Evolutionary conservation across 2,113 vertebrate species (phyloP).

Genomic region (Sardina pilchardus): DNA sequence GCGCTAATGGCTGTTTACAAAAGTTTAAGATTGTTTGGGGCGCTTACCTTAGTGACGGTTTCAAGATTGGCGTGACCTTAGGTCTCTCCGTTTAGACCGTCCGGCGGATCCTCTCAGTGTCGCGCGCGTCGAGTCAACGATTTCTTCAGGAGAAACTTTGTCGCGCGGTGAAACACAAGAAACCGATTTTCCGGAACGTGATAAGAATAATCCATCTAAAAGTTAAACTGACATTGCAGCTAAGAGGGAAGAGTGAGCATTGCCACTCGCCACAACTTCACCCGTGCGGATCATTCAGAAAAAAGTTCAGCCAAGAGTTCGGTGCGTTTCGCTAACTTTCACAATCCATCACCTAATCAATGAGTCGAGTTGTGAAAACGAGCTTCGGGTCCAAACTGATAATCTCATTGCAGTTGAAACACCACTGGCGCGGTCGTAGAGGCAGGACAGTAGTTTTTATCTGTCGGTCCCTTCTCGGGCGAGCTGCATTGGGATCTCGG

Average conservation of each 20-base stretch:
- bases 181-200: conserved; percentile 34
- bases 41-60: conserved; percentile 3
- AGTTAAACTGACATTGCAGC: neutral
- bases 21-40: neutral
- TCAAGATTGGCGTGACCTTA: conserved; percentile 14
- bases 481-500: conserved; percentile 54
- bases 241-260: neutral
- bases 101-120: conserved; percentile 14
- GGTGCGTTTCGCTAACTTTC: conserved; percentile 27
- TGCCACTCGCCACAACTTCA: conserved; percentile 1
- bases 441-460: conserved; percentile 39
- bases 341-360: conserved; percentile 37
- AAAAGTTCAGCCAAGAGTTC: conserved; percentile 39
- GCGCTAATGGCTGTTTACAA: neutral
- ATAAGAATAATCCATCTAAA: conserved; percentile 46
- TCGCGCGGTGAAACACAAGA: conserved; percentile 40
- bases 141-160: conserved; percentile 37
- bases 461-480: conserved; percentile 11
- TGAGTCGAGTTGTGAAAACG: conserved; percentile 34
- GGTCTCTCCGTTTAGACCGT: conserved; percentile 24
- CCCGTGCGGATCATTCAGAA: conserved; percentile 31
- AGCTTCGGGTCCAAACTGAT: conserved; percentile 33
- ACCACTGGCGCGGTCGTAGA: neutral
- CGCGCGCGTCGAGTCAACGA: neutral
- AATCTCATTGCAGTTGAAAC: conserved; percentile 39